Evolutionary conservation across 2,888 invertebrate species (phyloP), one percentile per base, ranked within the genome.

Genomic region (Lithosia quadra): DNA sequence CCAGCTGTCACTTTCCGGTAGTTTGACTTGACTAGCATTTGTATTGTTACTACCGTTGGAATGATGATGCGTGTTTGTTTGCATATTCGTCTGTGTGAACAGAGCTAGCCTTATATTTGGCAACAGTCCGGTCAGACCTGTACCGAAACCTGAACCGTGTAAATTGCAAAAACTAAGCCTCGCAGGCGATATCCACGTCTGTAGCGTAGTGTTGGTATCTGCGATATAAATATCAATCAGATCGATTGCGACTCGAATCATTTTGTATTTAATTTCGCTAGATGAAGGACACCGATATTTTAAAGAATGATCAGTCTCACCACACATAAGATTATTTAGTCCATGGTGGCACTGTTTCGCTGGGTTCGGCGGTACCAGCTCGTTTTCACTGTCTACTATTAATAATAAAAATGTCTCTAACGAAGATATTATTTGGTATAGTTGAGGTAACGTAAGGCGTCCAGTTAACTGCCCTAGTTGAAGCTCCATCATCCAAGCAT

Each of bases 401-500:
- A 99, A 96, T 66, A 99, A 95, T 34, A 98, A 89, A 72, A 99
- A 97, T 0, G 99, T 98, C 93, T 99, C 99, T 65, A 99, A 90
- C 2, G 98, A 97, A 28, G 98, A 97, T 18, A 98, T 95, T 11
- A 99, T 96, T 85, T 98, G 98, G 86, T 98, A 98, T 0, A 99
- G 88, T 95, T 97, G 99, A 0, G 99, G 98, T 34, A 98, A 95
- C 0, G 99, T 98, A 61, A 99, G 94, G 85, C 98, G 97, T 0
- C 99, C 99, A 34, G 97, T 98, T 21, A 99, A 92, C 89, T 99
- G 99, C 0, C 99, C 99, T 58, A 99, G 91, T 81, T 99, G 98
- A 7, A 99, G 96, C 90, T 99, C 99, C 82, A 99, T 96, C 82
- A 99, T 95, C 99, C 99, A 99, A 0, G 98, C 98, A 89, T 99